Percentiles rank a stretch among this genome's conserved stretches.
Evolutionary conservation across 2,888 invertebrate species (phyloP).

Genomic region (Orchesella flavescens): DNA sequence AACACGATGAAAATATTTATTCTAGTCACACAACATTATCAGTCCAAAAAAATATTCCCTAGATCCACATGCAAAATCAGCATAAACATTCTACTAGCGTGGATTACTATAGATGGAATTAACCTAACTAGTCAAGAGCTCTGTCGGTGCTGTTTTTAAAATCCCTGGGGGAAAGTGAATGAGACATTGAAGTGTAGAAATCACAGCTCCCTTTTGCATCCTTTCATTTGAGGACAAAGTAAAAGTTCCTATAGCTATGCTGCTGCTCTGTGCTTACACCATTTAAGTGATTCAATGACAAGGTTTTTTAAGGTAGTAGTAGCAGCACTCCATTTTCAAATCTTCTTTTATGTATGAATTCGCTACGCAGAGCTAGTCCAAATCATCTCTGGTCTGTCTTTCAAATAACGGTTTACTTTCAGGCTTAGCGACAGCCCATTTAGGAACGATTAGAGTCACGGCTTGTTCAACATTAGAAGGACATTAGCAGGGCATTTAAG

Average conservation of each 20-base stretch:
- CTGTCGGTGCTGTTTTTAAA: neutral
- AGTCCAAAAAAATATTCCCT: neutral
- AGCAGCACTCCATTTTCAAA: too few species aligned
- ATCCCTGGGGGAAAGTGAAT: constrained; percentile 1
- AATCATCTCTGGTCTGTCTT: neutral
- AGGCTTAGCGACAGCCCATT: constrained; percentile 32
- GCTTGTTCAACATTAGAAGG: constrained; percentile 61
- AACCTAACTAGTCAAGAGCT: neutral
- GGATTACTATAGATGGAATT: neutral
- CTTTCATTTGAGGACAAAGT: neutral
- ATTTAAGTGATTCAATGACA: constrained; percentile 40
- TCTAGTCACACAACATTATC: neutral
- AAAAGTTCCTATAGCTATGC: neutral
- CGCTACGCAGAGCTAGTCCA: too few species aligned
- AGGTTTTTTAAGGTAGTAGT: constrained; percentile 6
- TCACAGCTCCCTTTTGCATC: neutral
- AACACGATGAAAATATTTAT: constrained; percentile 8
- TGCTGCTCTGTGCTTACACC: constrained; percentile 5
- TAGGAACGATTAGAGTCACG: constrained; percentile 61
- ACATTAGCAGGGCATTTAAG: constrained; percentile 64
- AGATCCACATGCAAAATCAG: neutral
- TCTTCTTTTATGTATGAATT: too few species aligned
- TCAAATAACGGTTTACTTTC: neutral
- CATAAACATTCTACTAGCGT: neutral
- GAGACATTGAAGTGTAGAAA: neutral